Percentiles rank a stretch among this genome's conserved stretches.
Conservation (phyloP, 2,113 vertebrate genomes). For the Pelobates fuscus region DNA sequence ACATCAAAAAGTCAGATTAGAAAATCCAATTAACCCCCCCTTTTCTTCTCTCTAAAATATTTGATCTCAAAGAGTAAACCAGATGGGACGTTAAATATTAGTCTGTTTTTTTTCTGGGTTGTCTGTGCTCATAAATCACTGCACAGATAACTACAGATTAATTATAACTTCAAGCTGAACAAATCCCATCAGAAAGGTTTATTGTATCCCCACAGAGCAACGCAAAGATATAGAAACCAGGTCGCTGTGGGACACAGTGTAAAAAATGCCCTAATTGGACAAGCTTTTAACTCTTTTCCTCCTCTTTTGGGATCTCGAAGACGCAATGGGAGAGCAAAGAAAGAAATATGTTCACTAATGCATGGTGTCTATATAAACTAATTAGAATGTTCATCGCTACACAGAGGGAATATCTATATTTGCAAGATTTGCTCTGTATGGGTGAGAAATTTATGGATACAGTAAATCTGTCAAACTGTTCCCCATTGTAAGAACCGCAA, state of each 20-base stretch:
- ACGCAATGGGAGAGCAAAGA: constrained; percentile 14
- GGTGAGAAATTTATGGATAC: constrained; percentile 19
- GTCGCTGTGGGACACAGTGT: constrained; percentile 38
- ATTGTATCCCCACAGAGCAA: constrained; percentile 51
- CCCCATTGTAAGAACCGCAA: neutral
- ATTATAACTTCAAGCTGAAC: constrained; percentile 59
- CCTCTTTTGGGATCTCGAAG: constrained; percentile 26
- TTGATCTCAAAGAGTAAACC: constrained; percentile 54
- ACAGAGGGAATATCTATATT: constrained; percentile 32
- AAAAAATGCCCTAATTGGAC: constrained; percentile 46
- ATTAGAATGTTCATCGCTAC: constrained; percentile 33
- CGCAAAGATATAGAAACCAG: constrained; percentile 55
- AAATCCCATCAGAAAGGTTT: constrained; percentile 59
- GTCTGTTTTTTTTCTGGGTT: constrained; percentile 46
- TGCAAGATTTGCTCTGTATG: constrained; percentile 1
- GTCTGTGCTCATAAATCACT: constrained; percentile 54
- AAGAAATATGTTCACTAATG: constrained; percentile 3
- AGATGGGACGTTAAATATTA: constrained; percentile 52
- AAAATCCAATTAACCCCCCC: constrained; percentile 47
- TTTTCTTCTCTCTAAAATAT: constrained; percentile 44
- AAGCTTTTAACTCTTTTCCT: constrained; percentile 41
- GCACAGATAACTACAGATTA: constrained; percentile 61
- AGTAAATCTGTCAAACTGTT: constrained; percentile 12
- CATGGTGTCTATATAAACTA: constrained; percentile 34
- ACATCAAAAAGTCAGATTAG: constrained; percentile 50